These are phyloP conservation scores for Molorchus minor DNA, from an alignment of 2,888 invertebrate genomes.

Conservation along the genomic window DNA sequence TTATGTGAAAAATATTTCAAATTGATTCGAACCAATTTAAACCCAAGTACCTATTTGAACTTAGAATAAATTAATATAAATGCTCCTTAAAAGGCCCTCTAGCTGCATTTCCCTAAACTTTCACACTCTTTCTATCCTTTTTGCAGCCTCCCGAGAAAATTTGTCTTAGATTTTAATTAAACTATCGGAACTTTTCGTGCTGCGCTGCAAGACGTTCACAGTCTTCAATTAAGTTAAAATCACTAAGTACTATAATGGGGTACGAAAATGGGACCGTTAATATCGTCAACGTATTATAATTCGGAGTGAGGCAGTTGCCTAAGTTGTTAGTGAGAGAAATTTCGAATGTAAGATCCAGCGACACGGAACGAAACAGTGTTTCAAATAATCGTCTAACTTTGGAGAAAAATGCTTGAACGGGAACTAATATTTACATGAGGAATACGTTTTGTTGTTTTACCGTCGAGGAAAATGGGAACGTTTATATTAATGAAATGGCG, in stretches of 20 bases:
- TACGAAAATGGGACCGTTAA: conserved; percentile 7
- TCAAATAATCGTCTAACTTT: conserved; percentile 7
- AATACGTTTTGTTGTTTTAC: not conserved
- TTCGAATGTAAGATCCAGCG: not conserved
- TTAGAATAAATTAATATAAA: no score
- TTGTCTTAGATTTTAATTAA: conserved; percentile 11
- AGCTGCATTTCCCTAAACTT: no score
- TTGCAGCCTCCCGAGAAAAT: conserved; percentile 3
- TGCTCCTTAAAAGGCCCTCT: no score
- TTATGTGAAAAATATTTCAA: no score
- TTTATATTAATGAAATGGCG: no score
- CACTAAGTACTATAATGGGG: conserved; percentile 14
- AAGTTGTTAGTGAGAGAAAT: conserved; percentile 14
- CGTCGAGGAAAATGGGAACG: no score
- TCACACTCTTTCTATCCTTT: conserved; percentile 2
- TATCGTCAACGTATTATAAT: conserved; percentile 13
- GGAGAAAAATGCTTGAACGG: not conserved
- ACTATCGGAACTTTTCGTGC: conserved; percentile 15
- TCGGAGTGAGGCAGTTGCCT: conserved; percentile 5
- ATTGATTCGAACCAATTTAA: no score
- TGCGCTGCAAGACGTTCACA: conserved; percentile 8
- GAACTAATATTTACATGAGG: not conserved
- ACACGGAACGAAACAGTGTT: not conserved
- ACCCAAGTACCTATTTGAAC: no score
- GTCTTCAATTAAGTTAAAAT: conserved; percentile 19